Conservation (phyloP, 2,888 invertebrate species). For the Reticulitermes lucifugus region DNA sequence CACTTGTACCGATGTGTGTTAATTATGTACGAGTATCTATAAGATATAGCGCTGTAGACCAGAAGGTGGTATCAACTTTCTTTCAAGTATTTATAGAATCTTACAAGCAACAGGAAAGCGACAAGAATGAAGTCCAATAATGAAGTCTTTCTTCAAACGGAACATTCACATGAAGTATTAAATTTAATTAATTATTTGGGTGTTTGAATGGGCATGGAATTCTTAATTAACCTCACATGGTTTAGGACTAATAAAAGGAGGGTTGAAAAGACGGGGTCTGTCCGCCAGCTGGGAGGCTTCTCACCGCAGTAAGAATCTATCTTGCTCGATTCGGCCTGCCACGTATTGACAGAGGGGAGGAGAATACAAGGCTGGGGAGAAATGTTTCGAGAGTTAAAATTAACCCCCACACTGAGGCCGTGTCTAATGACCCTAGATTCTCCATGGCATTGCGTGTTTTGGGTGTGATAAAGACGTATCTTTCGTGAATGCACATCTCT, state of each 20-base stretch:
- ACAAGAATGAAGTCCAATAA: background rate
- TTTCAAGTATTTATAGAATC: no score
- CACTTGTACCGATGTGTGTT: no score
- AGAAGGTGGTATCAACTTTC: no score
- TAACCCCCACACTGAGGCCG: background rate
- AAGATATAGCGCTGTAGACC: no score
- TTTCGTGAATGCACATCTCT: no score
- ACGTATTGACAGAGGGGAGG: slow-evolving; percentile 7
- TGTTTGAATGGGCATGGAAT: slow-evolving; percentile 2
- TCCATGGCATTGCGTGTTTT: background rate
- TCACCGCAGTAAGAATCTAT: slow-evolving; percentile 17
- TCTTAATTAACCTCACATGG: slow-evolving; percentile 32
- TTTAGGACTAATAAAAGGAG: slow-evolving; percentile 29
- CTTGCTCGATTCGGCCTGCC: background rate
- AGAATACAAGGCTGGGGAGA: background rate
- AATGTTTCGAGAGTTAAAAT: slow-evolving; percentile 12
- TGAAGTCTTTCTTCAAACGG: background rate
- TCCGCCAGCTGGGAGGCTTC: slow-evolving; percentile 25
- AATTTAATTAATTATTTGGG: slow-evolving; percentile 12
- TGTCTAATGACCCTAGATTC: background rate
- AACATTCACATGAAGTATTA: background rate
- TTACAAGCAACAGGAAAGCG: no score
- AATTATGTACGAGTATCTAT: no score
- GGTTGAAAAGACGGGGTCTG: background rate
- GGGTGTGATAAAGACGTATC: background rate